Base-by-base conservation (phyloP, 2,797 vertebrate species). In the Cephalopachus bancanus region DNA sequence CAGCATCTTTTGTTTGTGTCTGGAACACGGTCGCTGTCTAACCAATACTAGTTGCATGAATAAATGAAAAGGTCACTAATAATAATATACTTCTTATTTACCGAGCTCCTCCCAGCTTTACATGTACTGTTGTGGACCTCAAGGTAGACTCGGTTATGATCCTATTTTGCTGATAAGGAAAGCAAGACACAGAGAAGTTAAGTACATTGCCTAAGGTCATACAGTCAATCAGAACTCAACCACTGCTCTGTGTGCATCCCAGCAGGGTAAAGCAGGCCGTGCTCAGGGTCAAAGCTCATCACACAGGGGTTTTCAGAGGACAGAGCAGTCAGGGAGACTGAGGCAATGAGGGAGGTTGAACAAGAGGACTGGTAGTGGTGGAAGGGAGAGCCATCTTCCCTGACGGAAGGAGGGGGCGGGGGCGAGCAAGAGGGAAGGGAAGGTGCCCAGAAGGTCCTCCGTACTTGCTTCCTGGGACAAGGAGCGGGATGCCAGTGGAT, bases 241-340 rank as follows among this genome's bases (percentile, higher is more conserved):
- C 65, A 62, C 49, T n/a, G 14, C 53, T 16, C n/a, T 37, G 7
- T 3, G 26, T 78, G 30, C 37, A 0, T 51, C 62, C 94, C 53
- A 22, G 81, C 33, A 3, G 3, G 19, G 6, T 3, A 30, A 60
- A 59, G 30, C 33, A 17, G 44, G 53, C 19, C 3, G 0, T 15
- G 24, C 44, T 64, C 7, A 24, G 20, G 74, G 2, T 19, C 85
- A 3, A 24, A 44, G 10, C 5, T 33, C 28, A 44, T 44, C 62
- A 44, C 74, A 16, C 55, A 26, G 10, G 0, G n/a, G 60, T n/a
- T 51, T 28, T 20, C 80, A 26, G 22, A 49, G 26, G 24, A 30
- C 14, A 9, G 12, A 20, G 20, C 0, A 0, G 69, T 4, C 15
- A 22, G 24, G 22, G 15, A 28, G 1, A 7, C 76, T 3, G 4